phyloP scores from a whole-genome alignment of 1,140 invertebrate genomes.

The Tachypleus tridentatus region DNA sequence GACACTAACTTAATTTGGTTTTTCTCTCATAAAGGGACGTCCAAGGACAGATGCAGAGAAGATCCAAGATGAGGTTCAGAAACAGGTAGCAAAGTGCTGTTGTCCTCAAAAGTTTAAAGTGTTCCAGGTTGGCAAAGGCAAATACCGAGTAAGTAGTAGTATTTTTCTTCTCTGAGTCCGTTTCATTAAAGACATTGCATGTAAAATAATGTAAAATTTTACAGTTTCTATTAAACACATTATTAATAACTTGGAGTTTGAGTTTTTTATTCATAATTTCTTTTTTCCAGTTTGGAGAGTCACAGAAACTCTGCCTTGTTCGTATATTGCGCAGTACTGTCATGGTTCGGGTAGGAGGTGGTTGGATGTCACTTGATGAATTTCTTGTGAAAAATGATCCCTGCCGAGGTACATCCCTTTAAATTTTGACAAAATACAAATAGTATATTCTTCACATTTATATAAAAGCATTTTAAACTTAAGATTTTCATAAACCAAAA shows the following conservation, averaged over 20 bases:
- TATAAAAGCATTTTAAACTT: too few relatives aligned
- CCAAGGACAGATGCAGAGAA: conserved; percentile 77
- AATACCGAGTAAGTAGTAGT: conserved; percentile 70
- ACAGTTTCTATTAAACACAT: not conserved
- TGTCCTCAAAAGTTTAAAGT: conserved; percentile 95
- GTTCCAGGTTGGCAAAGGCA: conserved; percentile 96
- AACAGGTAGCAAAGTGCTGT: conserved; percentile 80
- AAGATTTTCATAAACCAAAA: too few relatives aligned
- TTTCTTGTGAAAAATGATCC: conserved; percentile 99
- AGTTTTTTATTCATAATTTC: conserved; percentile 8
- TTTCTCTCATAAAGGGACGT: conserved; percentile 40
- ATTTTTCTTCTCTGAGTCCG: not conserved
- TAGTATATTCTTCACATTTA: too few relatives aligned
- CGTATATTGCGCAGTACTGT: conserved; percentile 96
- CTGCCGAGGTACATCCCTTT: conserved; percentile 72
- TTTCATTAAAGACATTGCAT: too few relatives aligned
- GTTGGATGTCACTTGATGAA: conserved; percentile 97
- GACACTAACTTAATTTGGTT: too few relatives aligned
- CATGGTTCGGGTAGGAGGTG: conserved; percentile 98
- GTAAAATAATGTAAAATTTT: too few relatives aligned
- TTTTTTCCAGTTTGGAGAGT: conserved; percentile 84
- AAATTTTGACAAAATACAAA: not conserved
- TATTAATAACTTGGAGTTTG: conserved; percentile 1
- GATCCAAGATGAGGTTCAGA: conserved; percentile 95
- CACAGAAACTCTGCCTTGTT: conserved; percentile 92